Evolutionary conservation across 2,113 vertebrate genomes (phyloP), one percentile per base, ranked within the genome.

Genomic region (Herpetotheres cachinnans): DNA sequence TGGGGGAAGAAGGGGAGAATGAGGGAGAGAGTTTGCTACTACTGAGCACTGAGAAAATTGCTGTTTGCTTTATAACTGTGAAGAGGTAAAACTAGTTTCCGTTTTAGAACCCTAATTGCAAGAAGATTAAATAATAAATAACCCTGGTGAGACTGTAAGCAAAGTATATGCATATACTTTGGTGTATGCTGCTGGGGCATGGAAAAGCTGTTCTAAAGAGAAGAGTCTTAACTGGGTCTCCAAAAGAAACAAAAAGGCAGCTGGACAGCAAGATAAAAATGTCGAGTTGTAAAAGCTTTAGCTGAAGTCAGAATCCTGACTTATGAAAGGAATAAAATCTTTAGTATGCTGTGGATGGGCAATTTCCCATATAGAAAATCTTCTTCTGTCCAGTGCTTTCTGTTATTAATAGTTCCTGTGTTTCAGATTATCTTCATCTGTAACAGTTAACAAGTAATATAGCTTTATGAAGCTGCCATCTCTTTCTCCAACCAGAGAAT

Each of bases 301-400:
- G 81, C 5, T 93, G 84, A 90, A 62, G 81, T 80, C 84, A 78
- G 86, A 73, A 80, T 42, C 70, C 49, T 93, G 93, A 97, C 78
- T 96, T 96, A 94, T 66, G 82, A 69, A 88, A 85, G 78, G 70
- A 95, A 96, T 97, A 96, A 97, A 97, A 94, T 65, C 93, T 96
- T 93, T 82, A 93, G 82, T 93, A 49, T 66, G 74, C 82, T 86
- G 55, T 63, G 76, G 91, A 93, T 70, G 91, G 66, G 89, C 82
- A 81, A 95, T 82, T 95, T 95, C 70, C 86, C 62, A 65, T 71
- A 76, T n/a, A 92, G 89, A 58, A 92, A 94, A 65, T 84, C 78
- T 77, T 81, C 73, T 83, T 62, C 82, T 80, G 40, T 69, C 73
- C 86, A 84, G 56, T 54, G 78, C 54, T 58, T 82, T 82, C 67